Base-by-base conservation (phyloP, 2,797 vertebrate genomes). In the Xiphophorus birchmanni region DNA sequence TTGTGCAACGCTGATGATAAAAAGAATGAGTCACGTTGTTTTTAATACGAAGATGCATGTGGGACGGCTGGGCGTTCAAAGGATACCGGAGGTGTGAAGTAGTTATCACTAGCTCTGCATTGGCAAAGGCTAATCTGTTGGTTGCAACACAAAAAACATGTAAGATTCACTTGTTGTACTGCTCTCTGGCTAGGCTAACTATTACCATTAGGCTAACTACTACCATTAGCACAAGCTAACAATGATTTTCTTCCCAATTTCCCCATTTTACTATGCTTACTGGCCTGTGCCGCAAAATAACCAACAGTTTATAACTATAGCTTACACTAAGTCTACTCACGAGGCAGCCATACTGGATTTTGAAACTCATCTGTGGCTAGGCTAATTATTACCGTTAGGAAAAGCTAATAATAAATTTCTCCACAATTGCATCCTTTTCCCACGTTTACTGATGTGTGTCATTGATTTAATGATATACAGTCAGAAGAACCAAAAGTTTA, bases 1-100 rank as follows among this genome's bases (percentile, higher is more conserved):
- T 15, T 74, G 77, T 83, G 78, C 65, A 74, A 52, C 7, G 8
- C 65, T 63, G 79, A 82, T 58, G 3, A 80, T 78, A 54, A 72
- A 77, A 75, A 29, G 79, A 76, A 80, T 84, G 82, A 87, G 79
- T 87, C 87, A 86, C 69, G 26, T n/a, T 0, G 78, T 84, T 84
- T 69, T 73, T 80, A 81, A 50, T 32, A 72, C 75, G 77, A 50
- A 85, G 82, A 77, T 80, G 47, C 69, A 84, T 80, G 82, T 85
- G 81, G 85, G 63, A 78, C 77, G 18, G 13, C 45, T 4, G 71
- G 76, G 84, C 71, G 13, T 37, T 23, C 1, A 48, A 48, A 32
- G n/a, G 3, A 73, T 47, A 12, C 4, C 42, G 3, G 18, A 10
- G 37, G 17, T 42, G 37, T 69, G 37, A 42, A 40, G 4, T 65